Conservation (phyloP, 2,888 invertebrate genomes). For the Campoplex nolae region DNA sequence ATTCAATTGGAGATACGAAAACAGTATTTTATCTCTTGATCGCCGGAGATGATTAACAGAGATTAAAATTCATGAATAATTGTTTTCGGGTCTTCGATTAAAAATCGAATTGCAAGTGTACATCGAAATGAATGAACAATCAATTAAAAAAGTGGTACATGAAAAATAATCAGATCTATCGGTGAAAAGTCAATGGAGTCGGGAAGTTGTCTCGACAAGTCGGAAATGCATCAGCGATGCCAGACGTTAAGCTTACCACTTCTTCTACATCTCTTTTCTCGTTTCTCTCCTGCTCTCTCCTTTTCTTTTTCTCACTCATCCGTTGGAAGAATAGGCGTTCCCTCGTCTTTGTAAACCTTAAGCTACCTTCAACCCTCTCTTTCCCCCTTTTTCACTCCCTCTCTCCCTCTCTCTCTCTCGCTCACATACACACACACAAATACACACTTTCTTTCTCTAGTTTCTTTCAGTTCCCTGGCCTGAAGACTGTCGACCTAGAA, state of each 20-base stretch:
- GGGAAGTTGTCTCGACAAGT: constrained; percentile 46
- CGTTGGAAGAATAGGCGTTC: constrained; percentile 36
- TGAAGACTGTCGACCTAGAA: constrained; percentile 61
- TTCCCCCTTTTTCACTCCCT: constrained; percentile 5
- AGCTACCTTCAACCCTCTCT: constrained; percentile 17
- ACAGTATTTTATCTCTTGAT: not conserved
- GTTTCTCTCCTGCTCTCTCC: not conserved
- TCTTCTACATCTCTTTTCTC: constrained; percentile 14
- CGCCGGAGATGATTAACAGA: not conserved
- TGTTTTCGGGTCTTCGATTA: not conserved
- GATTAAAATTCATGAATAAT: not conserved
- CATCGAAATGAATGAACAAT: not conserved
- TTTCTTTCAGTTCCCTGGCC: constrained; percentile 30
- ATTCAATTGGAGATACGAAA: not conserved
- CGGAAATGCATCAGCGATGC: constrained; percentile 41
- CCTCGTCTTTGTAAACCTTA: constrained; percentile 34
- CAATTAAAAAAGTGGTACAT: constrained; percentile 17
- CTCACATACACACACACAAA: too few relatives aligned
- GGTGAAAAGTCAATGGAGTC: constrained; percentile 55
- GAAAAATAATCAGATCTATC: constrained; percentile 49
- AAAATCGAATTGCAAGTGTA: not conserved
- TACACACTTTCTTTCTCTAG: not conserved
- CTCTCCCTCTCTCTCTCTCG: not conserved
- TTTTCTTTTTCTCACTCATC: constrained; percentile 6
- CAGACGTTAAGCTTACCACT: constrained; percentile 42